Conservation (phyloP, 2,113 vertebrate species). For the Cottus gobio region DNA sequence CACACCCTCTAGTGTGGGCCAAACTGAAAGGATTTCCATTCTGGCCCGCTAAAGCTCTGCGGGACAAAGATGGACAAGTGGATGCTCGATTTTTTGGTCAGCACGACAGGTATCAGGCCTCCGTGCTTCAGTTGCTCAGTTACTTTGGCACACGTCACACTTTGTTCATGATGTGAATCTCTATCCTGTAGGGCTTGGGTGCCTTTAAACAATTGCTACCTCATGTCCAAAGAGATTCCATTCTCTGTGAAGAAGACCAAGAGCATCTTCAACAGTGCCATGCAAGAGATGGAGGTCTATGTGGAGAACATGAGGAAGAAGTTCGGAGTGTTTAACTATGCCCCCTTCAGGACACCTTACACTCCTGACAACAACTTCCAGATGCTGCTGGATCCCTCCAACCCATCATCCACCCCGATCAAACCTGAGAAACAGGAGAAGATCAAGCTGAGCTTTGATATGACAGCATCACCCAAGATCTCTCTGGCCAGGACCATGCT, state of each 20-base stretch:
- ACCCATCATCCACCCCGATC: constrained; percentile 90
- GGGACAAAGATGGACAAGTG: constrained; percentile 98
- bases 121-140: not conserved
- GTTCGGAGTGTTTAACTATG: constrained; percentile 97
- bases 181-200: constrained; percentile 93
- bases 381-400: constrained; percentile 94
- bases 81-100: constrained; percentile 99
- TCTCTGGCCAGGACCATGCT: constrained; percentile 89
- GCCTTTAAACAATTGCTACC: constrained; percentile 99
- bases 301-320: constrained; percentile 97
- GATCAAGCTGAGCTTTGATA: constrained; percentile 96
- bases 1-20: constrained; percentile 98
- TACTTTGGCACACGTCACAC: not conserved
- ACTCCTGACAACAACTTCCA: constrained; percentile 97
- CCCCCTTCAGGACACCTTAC: constrained; percentile 96
- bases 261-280: constrained; percentile 99
- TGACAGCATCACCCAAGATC: constrained; percentile 95
- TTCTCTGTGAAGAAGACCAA: constrained; percentile 99
- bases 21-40: constrained; percentile 99
- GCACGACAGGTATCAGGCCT: constrained; percentile 91
- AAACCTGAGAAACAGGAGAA: constrained; percentile 96
- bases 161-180: constrained; percentile 15
- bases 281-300: constrained; percentile 99
- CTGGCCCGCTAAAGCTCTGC: constrained; percentile 98
- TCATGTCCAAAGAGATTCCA: constrained; percentile 99